A percentile compares a stretch with the other conserved stretches of the same genome.
Conservation (phyloP, 64 coral and sea anemone genomes). For the Orbicella faveolata region DNA sequence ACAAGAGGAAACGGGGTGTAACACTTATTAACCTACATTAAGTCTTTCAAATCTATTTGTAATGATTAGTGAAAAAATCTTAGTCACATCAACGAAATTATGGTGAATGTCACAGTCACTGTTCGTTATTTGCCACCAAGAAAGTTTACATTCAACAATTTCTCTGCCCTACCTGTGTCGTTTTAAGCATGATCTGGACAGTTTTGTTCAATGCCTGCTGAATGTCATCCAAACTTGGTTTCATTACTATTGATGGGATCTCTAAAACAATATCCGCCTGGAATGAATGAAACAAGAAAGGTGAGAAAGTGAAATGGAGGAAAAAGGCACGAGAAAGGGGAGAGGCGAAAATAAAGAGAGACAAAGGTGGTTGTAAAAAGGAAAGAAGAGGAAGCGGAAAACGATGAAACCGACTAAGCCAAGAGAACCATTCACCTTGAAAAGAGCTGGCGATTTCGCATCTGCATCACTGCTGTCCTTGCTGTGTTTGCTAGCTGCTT, state of each 20-base stretch:
- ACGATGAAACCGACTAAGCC: no score
- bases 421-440: conserved; percentile 36
- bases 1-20: no score
- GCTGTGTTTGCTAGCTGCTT: conserved; percentile 52
- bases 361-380: neutral
- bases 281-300: neutral
- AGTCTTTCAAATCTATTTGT: no score
- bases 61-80: no score
- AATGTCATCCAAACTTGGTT: conserved; percentile 96
- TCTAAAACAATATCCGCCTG: conserved; percentile 96
- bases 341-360: neutral
- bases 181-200: conserved; percentile 97
- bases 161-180: conserved; percentile 74
- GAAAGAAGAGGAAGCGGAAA: neutral
- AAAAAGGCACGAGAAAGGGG: neutral
- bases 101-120: no score
- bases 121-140: no score
- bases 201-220: conserved; percentile 94
- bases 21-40: no score
- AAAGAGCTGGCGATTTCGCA: conserved; percentile 37
- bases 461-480: conserved; percentile 31
- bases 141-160: neutral
- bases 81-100: no score
- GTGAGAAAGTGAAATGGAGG: neutral
- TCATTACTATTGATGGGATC: conserved; percentile 95